Conservation (phyloP, 2,888 invertebrate species). For the Leucophora obtusa region DNA sequence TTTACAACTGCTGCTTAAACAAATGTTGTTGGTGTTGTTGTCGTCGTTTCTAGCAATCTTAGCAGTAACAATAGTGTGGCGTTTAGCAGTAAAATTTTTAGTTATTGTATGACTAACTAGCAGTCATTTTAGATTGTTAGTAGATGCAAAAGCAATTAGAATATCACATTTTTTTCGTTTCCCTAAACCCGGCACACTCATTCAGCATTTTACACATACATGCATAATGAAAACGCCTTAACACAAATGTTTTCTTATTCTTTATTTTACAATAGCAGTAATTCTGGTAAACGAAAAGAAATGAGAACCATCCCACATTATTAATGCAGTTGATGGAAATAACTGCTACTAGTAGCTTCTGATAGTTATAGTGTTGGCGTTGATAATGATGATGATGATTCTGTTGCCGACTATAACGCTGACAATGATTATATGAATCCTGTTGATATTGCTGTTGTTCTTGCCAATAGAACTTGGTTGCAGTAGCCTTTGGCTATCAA, state of each 20-base stretch:
- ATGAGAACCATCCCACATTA: background rate
- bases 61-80: background rate
- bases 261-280: slow-evolving; percentile 30
- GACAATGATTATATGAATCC: slow-evolving; percentile 42
- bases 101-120: slow-evolving; percentile 22
- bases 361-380: slow-evolving; percentile 31
- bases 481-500: slow-evolving; percentile 57
- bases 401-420: slow-evolving; percentile 27
- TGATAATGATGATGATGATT: slow-evolving; percentile 47
- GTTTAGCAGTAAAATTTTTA: background rate
- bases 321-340: slow-evolving; percentile 32
- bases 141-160: slow-evolving; percentile 30
- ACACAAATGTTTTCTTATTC: background rate
- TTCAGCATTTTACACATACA: background rate
- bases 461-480: slow-evolving; percentile 31
- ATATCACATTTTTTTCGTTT: slow-evolving; percentile 26
- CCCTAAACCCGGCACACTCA: background rate
- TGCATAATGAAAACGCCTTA: background rate
- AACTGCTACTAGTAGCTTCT: background rate
- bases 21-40: slow-evolving; percentile 28
- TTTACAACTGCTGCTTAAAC: background rate
- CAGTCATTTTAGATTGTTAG: slow-evolving; percentile 32
- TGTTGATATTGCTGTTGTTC: slow-evolving; percentile 21
- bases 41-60: slow-evolving; percentile 24
- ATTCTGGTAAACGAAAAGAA: slow-evolving; percentile 19